Percentiles rank a stretch among this genome's conserved stretches.
These are phyloP conservation scores for Myotis vivesi DNA, from an alignment of 2,797 vertebrate species.

Conservation along the genomic window DNA sequence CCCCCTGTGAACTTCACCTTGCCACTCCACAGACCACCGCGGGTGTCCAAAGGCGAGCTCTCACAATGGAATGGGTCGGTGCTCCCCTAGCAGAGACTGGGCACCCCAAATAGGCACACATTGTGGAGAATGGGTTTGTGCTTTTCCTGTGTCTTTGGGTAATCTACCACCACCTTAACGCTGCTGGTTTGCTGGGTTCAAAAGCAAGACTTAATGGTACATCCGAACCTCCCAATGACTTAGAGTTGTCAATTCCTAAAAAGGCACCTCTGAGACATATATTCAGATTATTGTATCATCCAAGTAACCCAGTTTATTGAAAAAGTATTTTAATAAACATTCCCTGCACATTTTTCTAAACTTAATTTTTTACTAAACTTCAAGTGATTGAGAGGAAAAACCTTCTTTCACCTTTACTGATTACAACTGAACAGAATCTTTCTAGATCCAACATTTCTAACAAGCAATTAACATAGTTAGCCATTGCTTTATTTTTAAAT, in stretches of 20 bases:
- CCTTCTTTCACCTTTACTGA: constrained; percentile 26
- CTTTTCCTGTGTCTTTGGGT: neutral
- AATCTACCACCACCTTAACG: neutral
- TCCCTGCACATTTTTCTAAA: neutral
- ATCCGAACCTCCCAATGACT: constrained; percentile 38
- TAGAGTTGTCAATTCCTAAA: constrained; percentile 57
- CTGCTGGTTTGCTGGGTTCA: constrained; percentile 20
- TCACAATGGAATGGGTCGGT: neutral
- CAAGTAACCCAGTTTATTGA: neutral
- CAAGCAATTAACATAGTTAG: constrained; percentile 34
- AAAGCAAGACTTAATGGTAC: constrained; percentile 23
- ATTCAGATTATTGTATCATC: neutral
- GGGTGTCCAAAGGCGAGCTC: constrained; percentile 11
- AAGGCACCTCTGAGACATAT: constrained; percentile 40
- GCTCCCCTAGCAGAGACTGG: neutral
- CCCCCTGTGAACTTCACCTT: constrained; percentile 65
- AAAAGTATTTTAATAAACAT: constrained; percentile 15
- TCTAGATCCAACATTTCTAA: constrained; percentile 31
- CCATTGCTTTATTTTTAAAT: constrained; percentile 64
- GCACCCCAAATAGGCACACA: neutral
- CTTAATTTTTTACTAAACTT: constrained; percentile 47
- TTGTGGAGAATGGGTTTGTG: neutral
- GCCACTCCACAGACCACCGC: neutral
- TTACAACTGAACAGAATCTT: constrained; percentile 31
- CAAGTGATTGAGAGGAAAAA: neutral